Evolutionary conservation across 2,113 vertebrate species (phyloP).

Genomic region (Tamias sibiricus): DNA sequence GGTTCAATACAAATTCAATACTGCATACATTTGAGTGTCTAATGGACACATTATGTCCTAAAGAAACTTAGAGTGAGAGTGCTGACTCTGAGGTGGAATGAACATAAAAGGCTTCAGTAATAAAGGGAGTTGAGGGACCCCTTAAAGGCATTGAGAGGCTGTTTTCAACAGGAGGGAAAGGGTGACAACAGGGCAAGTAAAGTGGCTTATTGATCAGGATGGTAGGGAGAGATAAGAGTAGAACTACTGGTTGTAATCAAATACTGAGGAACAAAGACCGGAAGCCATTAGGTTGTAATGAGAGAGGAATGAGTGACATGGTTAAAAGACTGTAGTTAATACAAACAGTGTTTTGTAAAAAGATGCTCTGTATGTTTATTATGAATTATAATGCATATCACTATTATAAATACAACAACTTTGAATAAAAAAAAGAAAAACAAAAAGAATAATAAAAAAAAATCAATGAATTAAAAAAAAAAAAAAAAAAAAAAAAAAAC

Average conservation of each 20-base stretch:
- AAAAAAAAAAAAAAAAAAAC: too few species aligned
- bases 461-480: too few species aligned
- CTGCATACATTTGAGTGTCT: background rate
- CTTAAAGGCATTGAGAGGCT: background rate
- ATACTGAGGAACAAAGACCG: background rate
- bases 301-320: background rate
- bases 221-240: background rate
- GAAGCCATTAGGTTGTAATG: background rate
- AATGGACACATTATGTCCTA: background rate
- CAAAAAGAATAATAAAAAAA: too few species aligned
- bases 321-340: background rate
- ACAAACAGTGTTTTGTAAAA: too few species aligned
- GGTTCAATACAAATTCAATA: slow-evolving; percentile 41
- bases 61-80: background rate
- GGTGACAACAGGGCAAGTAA: background rate
- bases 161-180: background rate
- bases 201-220: background rate
- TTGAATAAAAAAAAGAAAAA: too few species aligned
- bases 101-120: background rate
- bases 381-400: too few species aligned
- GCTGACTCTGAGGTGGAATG: background rate
- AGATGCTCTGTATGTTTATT: too few species aligned
- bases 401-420: too few species aligned
- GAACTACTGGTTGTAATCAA: background rate
- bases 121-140: background rate